phyloP scores from a whole-genome alignment of 1,140 invertebrate species.

The Zaprionus camerounensis region DNA sequence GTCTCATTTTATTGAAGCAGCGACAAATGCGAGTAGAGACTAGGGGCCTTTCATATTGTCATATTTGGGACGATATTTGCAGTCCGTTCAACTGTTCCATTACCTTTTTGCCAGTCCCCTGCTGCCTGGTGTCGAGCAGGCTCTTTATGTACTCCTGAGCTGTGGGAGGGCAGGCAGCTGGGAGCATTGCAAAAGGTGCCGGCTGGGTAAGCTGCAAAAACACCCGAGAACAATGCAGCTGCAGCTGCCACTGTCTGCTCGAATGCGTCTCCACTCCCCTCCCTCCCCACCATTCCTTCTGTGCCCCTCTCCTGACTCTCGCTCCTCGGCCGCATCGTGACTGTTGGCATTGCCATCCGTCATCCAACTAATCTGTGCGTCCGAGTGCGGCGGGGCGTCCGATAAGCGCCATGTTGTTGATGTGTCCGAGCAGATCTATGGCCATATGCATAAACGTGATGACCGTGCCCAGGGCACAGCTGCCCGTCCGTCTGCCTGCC shows the following conservation, averaged over 20 bases:
- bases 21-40: background rate
- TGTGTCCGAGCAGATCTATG: slow-evolving; percentile 44
- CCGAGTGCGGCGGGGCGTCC: slow-evolving; percentile 20
- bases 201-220: slow-evolving; percentile 5
- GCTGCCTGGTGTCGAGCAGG: background rate
- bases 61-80: background rate
- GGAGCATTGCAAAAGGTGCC: background rate
- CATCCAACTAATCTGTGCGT: slow-evolving; percentile 46
- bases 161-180: background rate
- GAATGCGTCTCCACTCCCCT: too few relatives aligned
- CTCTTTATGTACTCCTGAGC: slow-evolving; percentile 1
- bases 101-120: slow-evolving; percentile 3
- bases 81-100: slow-evolving; percentile 24
- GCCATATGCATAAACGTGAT: slow-evolving; percentile 40
- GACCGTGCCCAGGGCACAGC: slow-evolving; percentile 11
- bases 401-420: slow-evolving; percentile 48
- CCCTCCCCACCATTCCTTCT: background rate
- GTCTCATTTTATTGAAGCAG: background rate
- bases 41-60: background rate
- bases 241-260: slow-evolving; percentile 10
- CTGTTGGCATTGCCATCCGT: slow-evolving; percentile 42
- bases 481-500: background rate
- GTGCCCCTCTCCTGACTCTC: background rate
- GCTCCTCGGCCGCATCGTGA: background rate
- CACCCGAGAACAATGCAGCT: slow-evolving; percentile 21